phyloP scores from a whole-genome alignment of 1,140 invertebrate species.

The Heliconius hewitsoni region DNA sequence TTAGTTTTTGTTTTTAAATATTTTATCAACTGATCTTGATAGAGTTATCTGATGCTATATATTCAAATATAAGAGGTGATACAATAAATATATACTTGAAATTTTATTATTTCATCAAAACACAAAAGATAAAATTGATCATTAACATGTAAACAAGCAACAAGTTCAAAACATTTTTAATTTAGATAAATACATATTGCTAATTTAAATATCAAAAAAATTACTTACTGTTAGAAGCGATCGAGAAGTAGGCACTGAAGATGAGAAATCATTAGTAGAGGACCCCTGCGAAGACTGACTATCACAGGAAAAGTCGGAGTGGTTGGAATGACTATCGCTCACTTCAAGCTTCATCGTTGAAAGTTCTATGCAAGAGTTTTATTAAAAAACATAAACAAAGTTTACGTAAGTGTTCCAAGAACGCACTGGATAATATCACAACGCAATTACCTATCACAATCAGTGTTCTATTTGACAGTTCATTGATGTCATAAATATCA shows the following conservation, averaged over 20 bases:
- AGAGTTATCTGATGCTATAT: neutral
- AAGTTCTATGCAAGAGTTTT: conserved; percentile 48
- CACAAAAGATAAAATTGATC: neutral
- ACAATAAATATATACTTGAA: neutral
- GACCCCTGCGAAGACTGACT: conserved; percentile 76
- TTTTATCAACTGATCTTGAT: neutral
- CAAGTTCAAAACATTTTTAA: neutral
- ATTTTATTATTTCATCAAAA: neutral
- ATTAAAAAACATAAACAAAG: conserved; percentile 46
- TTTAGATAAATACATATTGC: neutral
- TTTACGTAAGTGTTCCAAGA: conserved; percentile 60
- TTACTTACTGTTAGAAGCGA: conserved; percentile 66
- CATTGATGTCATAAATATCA: conserved; percentile 64
- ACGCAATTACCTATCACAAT: conserved; percentile 50
- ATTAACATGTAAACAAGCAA: neutral
- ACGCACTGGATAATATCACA: conserved; percentile 47
- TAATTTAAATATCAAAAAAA: neutral
- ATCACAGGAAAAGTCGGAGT: conserved; percentile 74
- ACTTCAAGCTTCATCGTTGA: conserved; percentile 78
- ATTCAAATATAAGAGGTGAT: neutral
- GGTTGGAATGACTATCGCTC: conserved; percentile 75
- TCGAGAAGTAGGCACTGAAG: conserved; percentile 61
- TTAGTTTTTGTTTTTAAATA: neutral
- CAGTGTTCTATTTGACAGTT: conserved; percentile 61
- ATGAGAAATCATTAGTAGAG: conserved; percentile 72